Evolutionary conservation across 2,888 invertebrate genomes (phyloP).

Genomic region (Philhelius pedissequus): DNA sequence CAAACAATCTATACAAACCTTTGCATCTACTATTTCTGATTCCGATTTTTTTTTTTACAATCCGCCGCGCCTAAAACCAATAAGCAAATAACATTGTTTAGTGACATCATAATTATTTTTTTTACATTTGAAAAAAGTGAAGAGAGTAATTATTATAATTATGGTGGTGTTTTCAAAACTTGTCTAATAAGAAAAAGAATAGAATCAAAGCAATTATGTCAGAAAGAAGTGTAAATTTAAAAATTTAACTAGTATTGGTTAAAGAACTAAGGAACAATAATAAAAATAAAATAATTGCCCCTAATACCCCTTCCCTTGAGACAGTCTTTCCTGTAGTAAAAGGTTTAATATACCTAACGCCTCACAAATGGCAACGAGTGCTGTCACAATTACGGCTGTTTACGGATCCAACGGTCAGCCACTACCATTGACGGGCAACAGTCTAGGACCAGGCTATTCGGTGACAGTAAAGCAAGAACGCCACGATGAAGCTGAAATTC

Average conservation of each 20-base stretch:
- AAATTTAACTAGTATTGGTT: neutral
- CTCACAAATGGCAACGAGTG: slow-evolving; percentile 57
- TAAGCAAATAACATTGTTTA: neutral
- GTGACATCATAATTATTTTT: neutral
- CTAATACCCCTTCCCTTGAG: neutral
- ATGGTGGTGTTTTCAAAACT: neutral
- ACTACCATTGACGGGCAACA: slow-evolving; percentile 75
- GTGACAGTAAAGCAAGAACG: slow-evolving; percentile 77
- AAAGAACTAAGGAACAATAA: neutral
- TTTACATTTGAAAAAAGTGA: neutral
- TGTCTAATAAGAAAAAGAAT: neutral
- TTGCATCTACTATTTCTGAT: slow-evolving; percentile 22
- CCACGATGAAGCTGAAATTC: slow-evolving; percentile 90
- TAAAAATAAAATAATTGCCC: neutral
- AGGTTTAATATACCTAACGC: neutral
- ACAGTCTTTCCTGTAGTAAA: neutral
- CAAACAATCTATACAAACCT: slow-evolving; percentile 33
- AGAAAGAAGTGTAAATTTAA: neutral
- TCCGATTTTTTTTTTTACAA: slow-evolving; percentile 4
- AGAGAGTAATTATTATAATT: neutral
- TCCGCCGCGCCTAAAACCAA: slow-evolving; percentile 53
- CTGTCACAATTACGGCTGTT: slow-evolving; percentile 74
- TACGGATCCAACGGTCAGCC: slow-evolving; percentile 76
- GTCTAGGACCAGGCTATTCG: slow-evolving; percentile 73
- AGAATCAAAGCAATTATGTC: neutral